Base-by-base conservation (phyloP, 2,888 invertebrate species). In the Sarcophaga subvicina region DNA sequence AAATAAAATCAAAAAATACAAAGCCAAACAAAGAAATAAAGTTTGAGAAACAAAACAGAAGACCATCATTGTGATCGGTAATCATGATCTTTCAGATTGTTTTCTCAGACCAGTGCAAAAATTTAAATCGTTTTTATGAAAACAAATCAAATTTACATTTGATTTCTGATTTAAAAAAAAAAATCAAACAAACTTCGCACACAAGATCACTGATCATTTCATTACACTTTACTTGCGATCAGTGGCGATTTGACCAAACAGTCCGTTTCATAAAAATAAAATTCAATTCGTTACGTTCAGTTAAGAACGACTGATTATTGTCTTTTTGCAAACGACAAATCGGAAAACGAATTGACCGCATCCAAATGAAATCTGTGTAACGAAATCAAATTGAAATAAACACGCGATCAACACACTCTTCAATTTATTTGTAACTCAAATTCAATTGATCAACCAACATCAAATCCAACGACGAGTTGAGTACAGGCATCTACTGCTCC, bases 321-420 rank as follows among this genome's bases (percentile, higher is more conserved):
- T 84, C 84, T 84, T 79, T 67, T 67, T 72, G 72, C 76, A 85
- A 37, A 76, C 66, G 76, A 72, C 79, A 71, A 64, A 70, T 66
- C 67, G 70, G 64, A 64, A 64, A 60, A 54, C 17, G 54, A 54
- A 54, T 54, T 54, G 20, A 67, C 2, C 37, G 8, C 37, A 69
- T 45, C 63, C 69, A 75, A 75, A 70, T n/a, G 8, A 73, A 37
- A 47, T 54, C 14, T 14, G 4, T 17, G 4, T 17, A 67, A 60
- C 54, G n/a, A 73, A 78, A 81, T 75, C 76, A 59, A 81, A 78
- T 54, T 10, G 22, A 81, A 87, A 69, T 75, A 84, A 75, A 87
- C 87, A 87, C 87, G 87, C 87, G 84, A 87, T 87, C 87, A 75
- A 81, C 84, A 82, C 80, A 84, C 86, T 78, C 71, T 83, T 83